A percentile compares a stretch with the other conserved stretches of the same genome.
Evolutionary conservation across 2,113 vertebrate species (phyloP).

Genomic region (Aphyosemion australe): DNA sequence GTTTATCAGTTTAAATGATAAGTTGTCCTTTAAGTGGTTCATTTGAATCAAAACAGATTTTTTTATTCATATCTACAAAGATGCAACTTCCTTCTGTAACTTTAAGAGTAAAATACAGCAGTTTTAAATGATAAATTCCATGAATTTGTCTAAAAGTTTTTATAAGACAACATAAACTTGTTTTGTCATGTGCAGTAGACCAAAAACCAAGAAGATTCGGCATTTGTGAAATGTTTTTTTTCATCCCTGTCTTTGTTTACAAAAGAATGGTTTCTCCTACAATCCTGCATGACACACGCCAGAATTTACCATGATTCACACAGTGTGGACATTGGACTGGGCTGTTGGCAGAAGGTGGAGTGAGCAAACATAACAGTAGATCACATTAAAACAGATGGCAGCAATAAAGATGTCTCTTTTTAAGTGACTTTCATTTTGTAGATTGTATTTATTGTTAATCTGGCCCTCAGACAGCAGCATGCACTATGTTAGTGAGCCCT

Average conservation of each 20-base stretch:
- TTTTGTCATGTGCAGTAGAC: neutral
- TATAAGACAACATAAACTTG: neutral
- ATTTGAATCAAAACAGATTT: too few relatives aligned
- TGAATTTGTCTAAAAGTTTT: neutral
- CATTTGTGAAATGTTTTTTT: neutral
- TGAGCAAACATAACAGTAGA: slow-evolving; percentile 38
- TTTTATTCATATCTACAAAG: too few relatives aligned
- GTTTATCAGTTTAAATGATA: too few relatives aligned
- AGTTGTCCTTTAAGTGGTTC: too few relatives aligned
- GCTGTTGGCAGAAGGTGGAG: slow-evolving; percentile 31
- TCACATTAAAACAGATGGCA: slow-evolving; percentile 50
- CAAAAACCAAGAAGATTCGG: neutral
- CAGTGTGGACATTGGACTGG: slow-evolving; percentile 47
- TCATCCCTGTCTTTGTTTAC: slow-evolving; percentile 11
- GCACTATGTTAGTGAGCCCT: slow-evolving; percentile 53
- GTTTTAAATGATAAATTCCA: neutral
- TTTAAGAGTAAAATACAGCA: too few relatives aligned
- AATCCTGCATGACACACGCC: slow-evolving; percentile 3
- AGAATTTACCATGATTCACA: slow-evolving; percentile 27
- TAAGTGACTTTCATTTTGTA: slow-evolving; percentile 34
- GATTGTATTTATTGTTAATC: slow-evolving; percentile 28
- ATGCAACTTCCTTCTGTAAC: too few relatives aligned
- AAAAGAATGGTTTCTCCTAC: slow-evolving; percentile 8
- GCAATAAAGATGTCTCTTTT: slow-evolving; percentile 11
- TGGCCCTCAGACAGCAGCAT: slow-evolving; percentile 2